Evolutionary conservation across 2,113 vertebrate genomes (phyloP).

Genomic region (Zosterops borbonicus): DNA sequence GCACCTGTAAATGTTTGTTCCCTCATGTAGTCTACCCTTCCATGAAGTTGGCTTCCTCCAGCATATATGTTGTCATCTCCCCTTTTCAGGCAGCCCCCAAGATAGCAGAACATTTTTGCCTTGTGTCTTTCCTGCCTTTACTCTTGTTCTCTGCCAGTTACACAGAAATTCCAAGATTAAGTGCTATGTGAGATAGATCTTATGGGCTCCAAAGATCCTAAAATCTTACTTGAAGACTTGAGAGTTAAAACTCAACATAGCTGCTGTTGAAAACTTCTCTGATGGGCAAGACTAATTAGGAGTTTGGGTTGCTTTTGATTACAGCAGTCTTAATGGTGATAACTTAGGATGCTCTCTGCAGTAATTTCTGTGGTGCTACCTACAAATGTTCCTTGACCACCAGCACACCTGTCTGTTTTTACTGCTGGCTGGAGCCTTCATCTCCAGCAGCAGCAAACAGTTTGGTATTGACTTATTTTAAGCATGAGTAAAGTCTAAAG

Average conservation of each 20-base stretch:
- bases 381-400: background rate
- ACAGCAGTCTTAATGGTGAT: background rate
- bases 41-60: background rate
- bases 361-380: background rate
- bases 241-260: background rate
- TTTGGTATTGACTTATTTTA: background rate
- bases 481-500: background rate
- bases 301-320: background rate
- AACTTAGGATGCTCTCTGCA: background rate
- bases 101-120: background rate
- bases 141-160: background rate
- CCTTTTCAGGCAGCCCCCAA: background rate
- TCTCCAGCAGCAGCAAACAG: background rate
- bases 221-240: background rate
- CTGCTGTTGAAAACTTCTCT: background rate
- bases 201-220: background rate
- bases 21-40: background rate
- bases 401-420: background rate
- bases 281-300: background rate
- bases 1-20: background rate
- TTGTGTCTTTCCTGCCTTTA: background rate
- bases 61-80: background rate
- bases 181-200: background rate
- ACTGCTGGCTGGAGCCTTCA: background rate
- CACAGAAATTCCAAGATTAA: background rate